phyloP scores from a whole-genome alignment of 2,888 invertebrate genomes.

The Pimpla rufipes region DNA sequence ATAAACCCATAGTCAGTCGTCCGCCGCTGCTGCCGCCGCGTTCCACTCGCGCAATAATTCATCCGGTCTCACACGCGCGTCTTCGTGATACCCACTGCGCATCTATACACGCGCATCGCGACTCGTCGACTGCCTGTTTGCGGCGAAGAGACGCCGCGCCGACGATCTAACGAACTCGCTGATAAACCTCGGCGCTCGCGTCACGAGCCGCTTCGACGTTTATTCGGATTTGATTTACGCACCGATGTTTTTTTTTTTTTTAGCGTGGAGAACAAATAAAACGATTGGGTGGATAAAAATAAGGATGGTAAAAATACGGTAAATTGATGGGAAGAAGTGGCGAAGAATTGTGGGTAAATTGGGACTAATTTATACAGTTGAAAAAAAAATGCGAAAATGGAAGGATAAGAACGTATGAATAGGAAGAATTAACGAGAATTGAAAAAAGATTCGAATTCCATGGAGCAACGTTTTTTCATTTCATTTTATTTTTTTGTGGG shows the following conservation, averaged over 20 bases:
- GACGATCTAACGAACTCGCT: conserved; percentile 26
- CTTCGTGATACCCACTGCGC: background rate
- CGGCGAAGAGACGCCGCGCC: conserved; percentile 1
- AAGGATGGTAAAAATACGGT: background rate
- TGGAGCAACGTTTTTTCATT: too few relatives aligned
- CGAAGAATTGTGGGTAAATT: too few relatives aligned
- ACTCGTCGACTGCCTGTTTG: too few relatives aligned
- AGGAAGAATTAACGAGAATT: too few relatives aligned
- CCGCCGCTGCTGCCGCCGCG: conserved; percentile 56
- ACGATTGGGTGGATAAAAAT: background rate
- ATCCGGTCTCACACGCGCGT: conserved; percentile 46
- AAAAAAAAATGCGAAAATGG: too few relatives aligned
- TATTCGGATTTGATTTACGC: background rate
- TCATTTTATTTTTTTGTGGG: too few relatives aligned
- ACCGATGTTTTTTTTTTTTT: background rate
- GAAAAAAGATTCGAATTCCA: too few relatives aligned
- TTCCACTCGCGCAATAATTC: conserved; percentile 63
- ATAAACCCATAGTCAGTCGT: conserved; percentile 2
- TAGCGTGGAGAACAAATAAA: background rate
- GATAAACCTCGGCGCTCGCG: conserved; percentile 18
- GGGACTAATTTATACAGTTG: too few relatives aligned
- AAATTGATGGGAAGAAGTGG: too few relatives aligned
- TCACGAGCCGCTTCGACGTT: conserved; percentile 6
- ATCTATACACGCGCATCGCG: background rate
- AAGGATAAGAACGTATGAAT: too few relatives aligned